Evolutionary conservation across 2,113 vertebrate genomes (phyloP).

Genomic region (Myotis davidii): DNA sequence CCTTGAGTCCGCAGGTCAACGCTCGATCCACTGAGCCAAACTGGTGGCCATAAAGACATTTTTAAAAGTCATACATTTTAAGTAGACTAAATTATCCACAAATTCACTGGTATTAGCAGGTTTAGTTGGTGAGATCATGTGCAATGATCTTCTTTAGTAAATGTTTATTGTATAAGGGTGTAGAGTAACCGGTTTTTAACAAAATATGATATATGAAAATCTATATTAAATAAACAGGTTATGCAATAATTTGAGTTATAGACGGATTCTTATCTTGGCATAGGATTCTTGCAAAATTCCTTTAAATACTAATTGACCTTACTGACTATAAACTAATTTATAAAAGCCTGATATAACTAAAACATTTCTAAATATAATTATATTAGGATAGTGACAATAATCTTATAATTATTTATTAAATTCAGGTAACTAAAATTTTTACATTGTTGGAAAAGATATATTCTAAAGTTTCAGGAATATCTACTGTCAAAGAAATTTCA

Average conservation of each 20-base stretch:
- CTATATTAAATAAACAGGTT: not conserved
- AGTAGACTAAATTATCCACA: not conserved
- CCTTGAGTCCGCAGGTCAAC: too few relatives aligned
- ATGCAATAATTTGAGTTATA: conserved; percentile 11
- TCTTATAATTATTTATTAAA: conserved; percentile 7
- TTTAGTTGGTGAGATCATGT: not conserved
- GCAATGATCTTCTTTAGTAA: not conserved
- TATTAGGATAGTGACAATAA: not conserved
- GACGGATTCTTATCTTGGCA: not conserved
- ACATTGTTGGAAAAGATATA: not conserved
- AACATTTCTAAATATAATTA: conserved; percentile 15
- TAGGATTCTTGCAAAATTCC: not conserved
- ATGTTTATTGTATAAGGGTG: not conserved
- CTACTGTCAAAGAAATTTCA: not conserved
- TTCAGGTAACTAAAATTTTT: not conserved
- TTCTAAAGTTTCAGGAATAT: not conserved
- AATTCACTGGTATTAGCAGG: conserved; percentile 18
- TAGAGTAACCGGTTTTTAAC: not conserved
- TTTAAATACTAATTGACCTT: not conserved
- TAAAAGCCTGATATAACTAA: not conserved
- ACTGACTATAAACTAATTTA: not conserved
- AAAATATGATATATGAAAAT: conserved; percentile 31
- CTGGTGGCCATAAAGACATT: not conserved
- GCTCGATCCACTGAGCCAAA: too few relatives aligned
- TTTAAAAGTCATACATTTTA: conserved; percentile 62